phyloP scores from a whole-genome alignment of 2,888 invertebrate species.

The Theristus sp. region DNA sequence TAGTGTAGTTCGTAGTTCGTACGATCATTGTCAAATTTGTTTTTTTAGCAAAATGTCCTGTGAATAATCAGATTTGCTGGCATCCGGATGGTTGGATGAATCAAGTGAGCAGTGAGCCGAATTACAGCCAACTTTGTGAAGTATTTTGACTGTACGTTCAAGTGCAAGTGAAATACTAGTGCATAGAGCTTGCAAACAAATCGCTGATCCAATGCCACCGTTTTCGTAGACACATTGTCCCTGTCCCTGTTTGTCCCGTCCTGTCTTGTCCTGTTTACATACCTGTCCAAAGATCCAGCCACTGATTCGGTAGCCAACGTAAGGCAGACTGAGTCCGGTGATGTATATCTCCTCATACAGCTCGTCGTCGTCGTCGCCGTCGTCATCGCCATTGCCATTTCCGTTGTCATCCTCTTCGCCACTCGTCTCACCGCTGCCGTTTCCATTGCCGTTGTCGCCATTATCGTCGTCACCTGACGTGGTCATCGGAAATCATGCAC shows the following conservation, averaged over 20 bases:
- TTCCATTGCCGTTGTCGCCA: conserved; percentile 11
- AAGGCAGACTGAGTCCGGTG: conserved; percentile 18
- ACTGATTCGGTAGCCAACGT: conserved; percentile 17
- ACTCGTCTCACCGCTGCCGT: conserved; percentile 11
- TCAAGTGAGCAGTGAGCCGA: no score
- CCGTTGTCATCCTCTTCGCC: background rate
- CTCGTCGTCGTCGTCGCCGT: conserved; percentile 55
- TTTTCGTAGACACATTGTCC: no score
- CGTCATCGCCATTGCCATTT: conserved; percentile 35
- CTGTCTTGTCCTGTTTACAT: no score
- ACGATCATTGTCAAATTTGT: background rate
- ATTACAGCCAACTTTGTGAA: no score
- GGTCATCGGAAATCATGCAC: background rate
- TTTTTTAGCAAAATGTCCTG: no score
- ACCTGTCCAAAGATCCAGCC: conserved; percentile 20
- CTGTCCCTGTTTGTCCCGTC: no score
- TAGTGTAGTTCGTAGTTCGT: background rate
- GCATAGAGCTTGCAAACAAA: no score
- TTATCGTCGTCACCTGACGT: background rate
- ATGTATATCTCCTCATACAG: conserved; percentile 41
- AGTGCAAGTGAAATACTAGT: no score
- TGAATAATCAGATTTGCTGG: no score
- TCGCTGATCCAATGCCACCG: no score
- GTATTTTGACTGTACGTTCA: no score
- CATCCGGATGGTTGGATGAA: no score